Percentiles rank a stretch among this genome's conserved stretches.
These are phyloP conservation scores for Thrips palmi DNA, from an alignment of 1,140 invertebrate genomes.

Conservation along the genomic window DNA sequence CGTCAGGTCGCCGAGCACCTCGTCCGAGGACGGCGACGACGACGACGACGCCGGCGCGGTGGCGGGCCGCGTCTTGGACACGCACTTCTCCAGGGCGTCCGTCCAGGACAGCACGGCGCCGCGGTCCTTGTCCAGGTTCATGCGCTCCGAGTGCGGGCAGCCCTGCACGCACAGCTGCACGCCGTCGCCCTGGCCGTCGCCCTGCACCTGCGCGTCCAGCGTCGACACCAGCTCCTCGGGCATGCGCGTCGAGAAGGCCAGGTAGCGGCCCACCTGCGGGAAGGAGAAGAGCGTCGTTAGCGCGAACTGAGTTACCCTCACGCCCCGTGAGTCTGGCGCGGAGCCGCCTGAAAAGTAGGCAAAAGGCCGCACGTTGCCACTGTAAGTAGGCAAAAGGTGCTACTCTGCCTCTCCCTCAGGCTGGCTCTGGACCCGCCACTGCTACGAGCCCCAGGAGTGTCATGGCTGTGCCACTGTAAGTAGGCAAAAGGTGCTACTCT, in stretches of 20 bases:
- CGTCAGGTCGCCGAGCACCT: constrained; percentile 21
- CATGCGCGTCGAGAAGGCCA: constrained; percentile 31
- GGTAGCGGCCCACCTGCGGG: constrained; percentile 28
- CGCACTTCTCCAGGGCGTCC: constrained; percentile 13
- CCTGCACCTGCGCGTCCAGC: constrained; percentile 12
- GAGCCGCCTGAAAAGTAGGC: no score
- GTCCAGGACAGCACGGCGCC: constrained; percentile 15
- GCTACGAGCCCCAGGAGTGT: no score
- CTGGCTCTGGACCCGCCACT: no score
- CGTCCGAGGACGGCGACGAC: constrained; percentile 1
- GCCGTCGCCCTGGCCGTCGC: constrained; percentile 16
- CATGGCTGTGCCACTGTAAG: no score
- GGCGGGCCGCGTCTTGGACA: constrained; percentile 7
- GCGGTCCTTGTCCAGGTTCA: constrained; percentile 21
- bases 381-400: no score
- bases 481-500: no score
- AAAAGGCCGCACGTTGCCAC: no score
- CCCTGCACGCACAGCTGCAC: constrained; percentile 31
- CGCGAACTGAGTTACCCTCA: no score
- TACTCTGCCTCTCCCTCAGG: no score
- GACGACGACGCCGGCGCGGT: constrained; percentile 8
- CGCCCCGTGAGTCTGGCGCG: no score
- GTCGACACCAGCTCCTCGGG: constrained; percentile 24
- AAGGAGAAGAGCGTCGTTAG: constrained; percentile 29
- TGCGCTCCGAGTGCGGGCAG: constrained; percentile 28